phyloP scores from a whole-genome alignment of 1,140 invertebrate species.

The Drosophila cardini region DNA sequence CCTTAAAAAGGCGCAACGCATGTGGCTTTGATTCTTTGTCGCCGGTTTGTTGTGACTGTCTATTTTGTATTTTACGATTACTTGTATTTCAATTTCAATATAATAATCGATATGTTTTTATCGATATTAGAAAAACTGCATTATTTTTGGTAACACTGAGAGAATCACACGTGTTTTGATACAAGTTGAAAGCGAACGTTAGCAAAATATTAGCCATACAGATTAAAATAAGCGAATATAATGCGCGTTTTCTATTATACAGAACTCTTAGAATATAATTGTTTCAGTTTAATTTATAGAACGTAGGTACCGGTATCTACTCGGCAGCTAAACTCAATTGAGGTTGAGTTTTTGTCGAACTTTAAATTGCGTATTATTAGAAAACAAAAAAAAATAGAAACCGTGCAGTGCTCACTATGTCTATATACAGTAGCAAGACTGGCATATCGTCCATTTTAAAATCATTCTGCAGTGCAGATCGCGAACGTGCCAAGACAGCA shows the following conservation, averaged over 20 bases:
- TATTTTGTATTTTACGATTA: neutral
- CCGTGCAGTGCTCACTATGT: conserved; percentile 51
- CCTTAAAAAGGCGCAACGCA: conserved; percentile 25
- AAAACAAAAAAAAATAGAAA: conserved; percentile 19
- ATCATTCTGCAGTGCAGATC: conserved; percentile 57
- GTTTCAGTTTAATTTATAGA: conserved; percentile 31
- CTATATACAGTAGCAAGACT: conserved; percentile 70
- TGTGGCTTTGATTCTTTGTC: conserved; percentile 19
- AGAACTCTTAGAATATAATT: conserved; percentile 23
- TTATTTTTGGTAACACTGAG: neutral
- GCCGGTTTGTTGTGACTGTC: conserved; percentile 18
- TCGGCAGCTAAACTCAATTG: neutral
- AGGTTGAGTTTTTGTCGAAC: neutral
- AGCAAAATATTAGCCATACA: conserved; percentile 16
- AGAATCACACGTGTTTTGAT: conserved; percentile 56
- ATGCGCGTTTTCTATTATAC: conserved; percentile 41
- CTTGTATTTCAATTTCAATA: neutral
- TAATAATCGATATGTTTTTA: neutral
- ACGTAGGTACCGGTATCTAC: conserved; percentile 19
- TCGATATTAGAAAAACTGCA: neutral
- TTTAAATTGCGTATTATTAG: conserved; percentile 43
- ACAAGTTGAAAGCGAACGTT: conserved; percentile 22
- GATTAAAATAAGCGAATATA: conserved; percentile 34
- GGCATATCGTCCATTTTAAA: conserved; percentile 74
- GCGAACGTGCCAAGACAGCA: conserved; percentile 64